phyloP scores from a whole-genome alignment of 53 echinoderm and acorn worm species.

The Glandiceps talaboti region DNA sequence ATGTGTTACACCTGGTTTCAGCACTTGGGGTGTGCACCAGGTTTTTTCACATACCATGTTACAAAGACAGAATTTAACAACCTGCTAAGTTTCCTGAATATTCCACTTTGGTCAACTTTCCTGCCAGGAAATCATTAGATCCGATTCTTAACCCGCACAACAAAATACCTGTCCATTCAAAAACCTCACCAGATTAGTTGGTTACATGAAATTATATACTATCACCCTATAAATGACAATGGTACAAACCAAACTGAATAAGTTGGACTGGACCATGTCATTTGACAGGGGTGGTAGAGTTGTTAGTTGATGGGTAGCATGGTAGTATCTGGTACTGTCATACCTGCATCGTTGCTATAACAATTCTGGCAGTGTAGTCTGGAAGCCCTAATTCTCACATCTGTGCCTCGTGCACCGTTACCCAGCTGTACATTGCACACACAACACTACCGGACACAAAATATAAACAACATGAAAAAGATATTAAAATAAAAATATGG shows the following conservation, averaged over 20 bases:
- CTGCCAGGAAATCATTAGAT: too few relatives aligned
- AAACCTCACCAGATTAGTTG: too few relatives aligned
- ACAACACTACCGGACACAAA: constrained; percentile 51
- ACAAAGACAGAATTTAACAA: too few relatives aligned
- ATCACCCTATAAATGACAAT: background rate
- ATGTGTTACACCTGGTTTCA: too few relatives aligned
- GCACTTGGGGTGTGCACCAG: too few relatives aligned
- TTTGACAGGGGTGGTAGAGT: background rate
- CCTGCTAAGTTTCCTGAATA: too few relatives aligned
- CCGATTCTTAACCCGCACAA: too few relatives aligned
- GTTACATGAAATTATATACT: too few relatives aligned
- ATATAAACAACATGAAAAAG: background rate
- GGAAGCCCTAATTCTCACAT: constrained; percentile 87
- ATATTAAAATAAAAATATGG: too few relatives aligned
- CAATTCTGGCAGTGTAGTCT: constrained; percentile 99
- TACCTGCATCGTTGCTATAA: constrained; percentile 98
- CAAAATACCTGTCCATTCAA: too few relatives aligned
- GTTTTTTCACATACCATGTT: too few relatives aligned
- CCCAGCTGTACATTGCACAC: constrained; percentile 96
- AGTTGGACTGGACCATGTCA: background rate
- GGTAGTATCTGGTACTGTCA: background rate
- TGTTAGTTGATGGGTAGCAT: background rate
- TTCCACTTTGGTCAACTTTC: too few relatives aligned
- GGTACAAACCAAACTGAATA: background rate
- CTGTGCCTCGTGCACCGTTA: constrained; percentile 86